These are phyloP conservation scores for Subanguina moxae DNA, from an alignment of 1,140 invertebrate genomes.

Conservation along the genomic window DNA sequence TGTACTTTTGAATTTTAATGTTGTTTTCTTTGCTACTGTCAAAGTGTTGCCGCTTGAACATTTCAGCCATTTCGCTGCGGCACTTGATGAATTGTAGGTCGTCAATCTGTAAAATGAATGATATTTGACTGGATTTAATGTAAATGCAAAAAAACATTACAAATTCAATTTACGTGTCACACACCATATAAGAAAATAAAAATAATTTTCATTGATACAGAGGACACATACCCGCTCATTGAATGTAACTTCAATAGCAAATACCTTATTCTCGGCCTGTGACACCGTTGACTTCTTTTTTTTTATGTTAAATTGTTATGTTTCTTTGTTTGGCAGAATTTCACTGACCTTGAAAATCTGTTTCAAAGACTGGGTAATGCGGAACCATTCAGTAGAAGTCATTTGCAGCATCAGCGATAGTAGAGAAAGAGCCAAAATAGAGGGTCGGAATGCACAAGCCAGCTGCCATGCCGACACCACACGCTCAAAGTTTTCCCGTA, in stretches of 20 bases:
- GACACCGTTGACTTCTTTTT: not conserved
- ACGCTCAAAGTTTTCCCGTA: conserved; percentile 6
- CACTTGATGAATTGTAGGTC: not conserved
- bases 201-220: not conserved
- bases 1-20: not conserved
- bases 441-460: conserved; percentile 9
- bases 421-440: conserved; percentile 12
- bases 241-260: not conserved
- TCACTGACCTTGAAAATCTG: conserved; percentile 12
- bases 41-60: not conserved
- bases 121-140: not conserved
- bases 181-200: not conserved
- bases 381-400: conserved; percentile 1
- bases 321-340: too few relatives aligned
- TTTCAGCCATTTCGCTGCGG: not conserved
- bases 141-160: not conserved
- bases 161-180: not conserved
- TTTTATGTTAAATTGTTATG: too few relatives aligned
- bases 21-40: not conserved
- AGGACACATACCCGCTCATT: not conserved
- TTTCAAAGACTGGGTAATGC: not conserved
- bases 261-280: not conserved
- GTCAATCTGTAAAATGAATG: conserved; percentile 1
- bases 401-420: conserved; percentile 14
- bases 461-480: conserved; percentile 8